These are phyloP conservation scores for Orientallactaga sibirica DNA, from an alignment of 2,797 vertebrate species.

Conservation along the genomic window DNA sequence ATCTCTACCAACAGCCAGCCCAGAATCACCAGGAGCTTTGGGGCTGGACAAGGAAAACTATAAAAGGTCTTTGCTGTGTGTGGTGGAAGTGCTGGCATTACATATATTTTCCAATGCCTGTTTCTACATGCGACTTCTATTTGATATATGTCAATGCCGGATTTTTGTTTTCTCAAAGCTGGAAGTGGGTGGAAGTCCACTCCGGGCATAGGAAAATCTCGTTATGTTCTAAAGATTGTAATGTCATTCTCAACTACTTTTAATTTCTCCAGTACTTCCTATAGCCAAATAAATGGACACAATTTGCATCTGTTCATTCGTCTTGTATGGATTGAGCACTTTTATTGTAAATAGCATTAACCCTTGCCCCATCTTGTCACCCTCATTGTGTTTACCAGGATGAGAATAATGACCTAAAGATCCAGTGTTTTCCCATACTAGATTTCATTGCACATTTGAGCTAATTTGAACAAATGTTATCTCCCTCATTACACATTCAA, in stretches of 20 bases:
- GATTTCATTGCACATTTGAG: slow-evolving; percentile 38
- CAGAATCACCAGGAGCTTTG: neutral
- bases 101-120: neutral
- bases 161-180: slow-evolving; percentile 36
- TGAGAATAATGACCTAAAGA: slow-evolving; percentile 23
- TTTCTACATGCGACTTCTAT: neutral
- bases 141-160: neutral
- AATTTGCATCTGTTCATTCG: slow-evolving; percentile 31
- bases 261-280: slow-evolving; percentile 44
- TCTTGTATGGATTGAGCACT: neutral
- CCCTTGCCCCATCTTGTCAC: neutral
- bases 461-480: slow-evolving; percentile 25
- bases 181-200: neutral
- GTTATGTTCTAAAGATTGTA: neutral
- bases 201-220: neutral
- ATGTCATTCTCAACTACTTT: slow-evolving; percentile 24
- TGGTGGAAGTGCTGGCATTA: too few species aligned
- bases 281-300: slow-evolving; percentile 17
- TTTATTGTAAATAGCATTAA: slow-evolving; percentile 23
- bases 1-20: neutral
- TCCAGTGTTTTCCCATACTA: slow-evolving; percentile 11
- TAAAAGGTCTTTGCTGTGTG: neutral
- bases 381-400: neutral
- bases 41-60: neutral
- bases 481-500: neutral